Base-by-base conservation (phyloP, 2,797 vertebrate genomes). In the Anas bernieri region DNA sequence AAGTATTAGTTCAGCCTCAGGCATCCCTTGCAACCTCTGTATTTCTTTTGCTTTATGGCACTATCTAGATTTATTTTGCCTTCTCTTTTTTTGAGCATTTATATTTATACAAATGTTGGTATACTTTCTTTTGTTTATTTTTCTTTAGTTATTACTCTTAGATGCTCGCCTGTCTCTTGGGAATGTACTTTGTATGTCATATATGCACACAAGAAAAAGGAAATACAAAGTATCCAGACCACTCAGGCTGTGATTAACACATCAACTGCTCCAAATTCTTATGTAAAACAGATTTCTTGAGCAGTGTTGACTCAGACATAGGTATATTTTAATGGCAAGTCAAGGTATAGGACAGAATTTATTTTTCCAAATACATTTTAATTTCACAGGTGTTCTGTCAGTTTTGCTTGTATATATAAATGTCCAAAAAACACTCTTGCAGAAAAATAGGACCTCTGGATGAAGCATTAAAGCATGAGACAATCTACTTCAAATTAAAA, bases 401-500 rank as follows among this genome's bases (percentile, higher is more conserved):
- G 31, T 25, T 92, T 55, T 73, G 88, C 69, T 67, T 84, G 39
- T 92, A 73, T 73, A 85, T 62, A 88, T 68, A 43, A 74, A 86
- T 91, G 77, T 81, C n/a, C 18, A 70, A 94, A 97, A 30, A 1
- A 6, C 92, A 26, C 12, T 83, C 7, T 81, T 63, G 21, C 54
- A 86, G 41, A 88, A 90, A 76, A 12, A 26, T 11, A 76, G 18
- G 13, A 9, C n/a, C 41, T 92, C 28, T 75, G 86, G 62, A 80
- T 68, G 43, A 73, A 73, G 7, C 48, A 93, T 74, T 83, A 81
- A 50, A 58, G 2, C 83, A 83, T 39, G 82, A 68, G 10, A 89
- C 80, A 94, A 86, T 45, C 69, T 67, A 86, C 94, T 96, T 96
- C 64, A 94, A 96, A 95, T 96, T 93, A 82, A 82, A 52, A 95